phyloP scores from a whole-genome alignment of 2,113 vertebrate species.

The Anthoscopus minutus region DNA sequence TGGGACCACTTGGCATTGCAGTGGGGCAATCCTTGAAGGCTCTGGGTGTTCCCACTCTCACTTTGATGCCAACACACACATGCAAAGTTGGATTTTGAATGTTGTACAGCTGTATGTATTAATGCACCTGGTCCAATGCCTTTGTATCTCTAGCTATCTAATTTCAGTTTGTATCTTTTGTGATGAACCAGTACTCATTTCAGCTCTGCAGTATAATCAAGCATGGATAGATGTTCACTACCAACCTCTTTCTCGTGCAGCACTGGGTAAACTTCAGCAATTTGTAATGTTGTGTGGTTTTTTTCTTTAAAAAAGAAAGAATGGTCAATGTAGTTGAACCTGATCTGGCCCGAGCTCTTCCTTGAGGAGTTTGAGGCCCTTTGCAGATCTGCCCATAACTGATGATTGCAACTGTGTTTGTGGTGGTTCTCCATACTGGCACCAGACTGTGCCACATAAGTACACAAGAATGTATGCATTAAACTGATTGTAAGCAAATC shows the following conservation, averaged over 20 bases:
- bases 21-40: not conserved
- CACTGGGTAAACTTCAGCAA: constrained; percentile 57
- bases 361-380: not conserved
- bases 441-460: not conserved
- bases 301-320: constrained; percentile 17
- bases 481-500: constrained; percentile 53
- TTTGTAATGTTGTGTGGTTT: constrained; percentile 8
- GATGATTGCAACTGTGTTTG: not conserved
- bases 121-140: constrained; percentile 48
- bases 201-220: constrained; percentile 24
- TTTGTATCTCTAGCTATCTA: constrained; percentile 13
- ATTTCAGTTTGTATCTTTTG: not conserved
- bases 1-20: not conserved
- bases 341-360: not conserved
- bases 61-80: constrained; percentile 30
- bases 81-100: constrained; percentile 47
- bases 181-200: constrained; percentile 50
- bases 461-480: constrained; percentile 23
- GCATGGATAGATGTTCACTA: constrained; percentile 44
- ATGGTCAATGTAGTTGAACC: not conserved
- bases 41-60: not conserved
- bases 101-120: constrained; percentile 19
- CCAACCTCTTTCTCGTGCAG: constrained; percentile 23
- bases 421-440: not conserved
- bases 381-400: not conserved